A percentile compares a stretch with the other conserved stretches of the same genome.
Conservation (phyloP, 2,888 invertebrate genomes). For the Linnaemya tessellans region DNA sequence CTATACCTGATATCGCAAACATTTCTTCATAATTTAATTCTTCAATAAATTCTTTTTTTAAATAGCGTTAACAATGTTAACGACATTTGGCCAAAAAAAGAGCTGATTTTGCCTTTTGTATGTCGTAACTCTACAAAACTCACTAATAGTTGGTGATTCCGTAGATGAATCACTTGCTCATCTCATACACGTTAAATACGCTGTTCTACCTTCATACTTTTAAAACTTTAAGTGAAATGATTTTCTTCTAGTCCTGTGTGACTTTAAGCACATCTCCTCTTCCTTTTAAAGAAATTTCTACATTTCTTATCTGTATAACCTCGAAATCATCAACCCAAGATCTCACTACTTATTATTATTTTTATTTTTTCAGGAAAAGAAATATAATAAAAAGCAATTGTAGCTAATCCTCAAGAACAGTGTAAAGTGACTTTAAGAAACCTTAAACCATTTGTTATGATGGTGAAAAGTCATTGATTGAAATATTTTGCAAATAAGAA, state of each 20-base stretch:
- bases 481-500: too few relatives aligned
- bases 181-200: neutral
- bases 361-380: neutral
- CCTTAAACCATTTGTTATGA: neutral
- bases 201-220: neutral
- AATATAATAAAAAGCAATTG: constrained; percentile 25
- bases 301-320: constrained; percentile 38
- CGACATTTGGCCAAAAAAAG: too few relatives aligned
- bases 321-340: constrained; percentile 34
- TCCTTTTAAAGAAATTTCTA: neutral
- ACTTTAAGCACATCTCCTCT: neutral
- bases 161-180: neutral
- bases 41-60: too few relatives aligned
- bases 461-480: neutral
- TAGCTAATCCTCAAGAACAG: constrained; percentile 16
- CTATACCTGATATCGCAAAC: too few relatives aligned
- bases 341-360: constrained; percentile 8
- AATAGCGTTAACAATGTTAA: too few relatives aligned
- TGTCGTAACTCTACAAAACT: neutral
- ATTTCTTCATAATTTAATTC: too few relatives aligned
- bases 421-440: neutral
- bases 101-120: too few relatives aligned
- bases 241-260: neutral
- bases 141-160: neutral
- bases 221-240: neutral